Conservation (phyloP, 2,888 invertebrate genomes). For the Drosophila neutralis region DNA sequence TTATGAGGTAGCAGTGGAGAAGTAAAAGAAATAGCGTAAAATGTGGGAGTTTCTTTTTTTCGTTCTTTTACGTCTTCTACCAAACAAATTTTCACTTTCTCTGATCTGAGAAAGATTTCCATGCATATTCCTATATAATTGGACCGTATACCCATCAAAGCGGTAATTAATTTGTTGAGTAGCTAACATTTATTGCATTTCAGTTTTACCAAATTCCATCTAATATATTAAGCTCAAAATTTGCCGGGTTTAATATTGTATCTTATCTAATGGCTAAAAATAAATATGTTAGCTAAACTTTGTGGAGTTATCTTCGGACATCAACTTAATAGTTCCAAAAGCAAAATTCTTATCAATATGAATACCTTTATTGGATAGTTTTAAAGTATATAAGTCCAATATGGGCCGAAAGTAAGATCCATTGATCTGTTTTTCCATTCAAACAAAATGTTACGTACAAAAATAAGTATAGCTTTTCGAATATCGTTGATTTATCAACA, state of each 20-base stretch:
- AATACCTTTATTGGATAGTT: neutral
- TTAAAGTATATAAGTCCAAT: neutral
- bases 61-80: neutral
- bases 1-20: neutral
- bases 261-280: constrained; percentile 7
- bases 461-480: neutral
- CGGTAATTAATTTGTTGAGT: neutral
- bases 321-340: neutral
- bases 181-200: neutral
- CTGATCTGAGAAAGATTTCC: neutral
- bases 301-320: neutral
- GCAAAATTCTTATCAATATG: neutral
- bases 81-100: constrained; percentile 7
- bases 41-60: constrained; percentile 4
- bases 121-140: neutral
- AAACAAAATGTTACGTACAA: neutral
- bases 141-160: neutral
- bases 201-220: neutral
- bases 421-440: neutral
- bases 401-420: neutral
- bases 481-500: neutral
- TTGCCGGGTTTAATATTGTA: neutral
- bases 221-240: neutral
- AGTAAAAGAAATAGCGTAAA: neutral
- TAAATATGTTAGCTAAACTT: neutral